Conservation (phyloP, 2,113 vertebrate species). For the Grantiella picta region DNA sequence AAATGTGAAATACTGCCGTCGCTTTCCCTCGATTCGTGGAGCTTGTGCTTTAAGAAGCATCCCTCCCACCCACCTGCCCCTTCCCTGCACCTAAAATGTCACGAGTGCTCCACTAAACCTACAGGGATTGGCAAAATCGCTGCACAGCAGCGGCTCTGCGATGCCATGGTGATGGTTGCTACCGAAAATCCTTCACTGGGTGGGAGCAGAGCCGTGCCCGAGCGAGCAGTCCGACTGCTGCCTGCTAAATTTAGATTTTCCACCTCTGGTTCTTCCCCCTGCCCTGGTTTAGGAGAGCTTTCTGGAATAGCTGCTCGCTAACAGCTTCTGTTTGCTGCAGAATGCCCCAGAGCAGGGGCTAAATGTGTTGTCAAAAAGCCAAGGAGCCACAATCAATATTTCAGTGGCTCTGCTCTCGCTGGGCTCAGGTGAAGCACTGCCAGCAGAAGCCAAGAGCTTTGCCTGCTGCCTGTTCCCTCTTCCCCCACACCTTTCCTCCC, state of each 20-base stretch:
- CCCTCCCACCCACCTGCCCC: slow-evolving; percentile 33
- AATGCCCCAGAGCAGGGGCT: not conserved
- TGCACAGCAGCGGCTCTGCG: not conserved
- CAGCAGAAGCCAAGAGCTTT: not conserved
- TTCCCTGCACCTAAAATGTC: slow-evolving; percentile 44
- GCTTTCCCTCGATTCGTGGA: not conserved
- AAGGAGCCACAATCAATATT: not conserved
- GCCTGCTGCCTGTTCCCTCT: not conserved
- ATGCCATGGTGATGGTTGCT: slow-evolving; percentile 66
- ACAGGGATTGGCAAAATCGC: not conserved
- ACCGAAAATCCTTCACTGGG: slow-evolving; percentile 33
- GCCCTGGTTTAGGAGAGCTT: not conserved
- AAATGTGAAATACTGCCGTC: not conserved
- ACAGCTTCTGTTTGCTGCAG: not conserved
- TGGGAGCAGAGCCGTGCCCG: not conserved
- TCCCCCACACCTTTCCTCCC: not conserved
- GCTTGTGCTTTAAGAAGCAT: slow-evolving; percentile 1
- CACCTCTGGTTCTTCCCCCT: not conserved
- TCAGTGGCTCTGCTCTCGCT: not conserved
- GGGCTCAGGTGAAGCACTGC: not conserved
- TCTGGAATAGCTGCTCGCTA: not conserved
- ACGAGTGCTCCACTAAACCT: slow-evolving; percentile 5
- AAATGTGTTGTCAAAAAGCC: not conserved
- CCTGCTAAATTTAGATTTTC: slow-evolving; percentile 26
- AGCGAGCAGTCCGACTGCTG: not conserved